Evolutionary conservation across 1,140 invertebrate species (phyloP).

Genomic region (Cyclina sinensis): DNA sequence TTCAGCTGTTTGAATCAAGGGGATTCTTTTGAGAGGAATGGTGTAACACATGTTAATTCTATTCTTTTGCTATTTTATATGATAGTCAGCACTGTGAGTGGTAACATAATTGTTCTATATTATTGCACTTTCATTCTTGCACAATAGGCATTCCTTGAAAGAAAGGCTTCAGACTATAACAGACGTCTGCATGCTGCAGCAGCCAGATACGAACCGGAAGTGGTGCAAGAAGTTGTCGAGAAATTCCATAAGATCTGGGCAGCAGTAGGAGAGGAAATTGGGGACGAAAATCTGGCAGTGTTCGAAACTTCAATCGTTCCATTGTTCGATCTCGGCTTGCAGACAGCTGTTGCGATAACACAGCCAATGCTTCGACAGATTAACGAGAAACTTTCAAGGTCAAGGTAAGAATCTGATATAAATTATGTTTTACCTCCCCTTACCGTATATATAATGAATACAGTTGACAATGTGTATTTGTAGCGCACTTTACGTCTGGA

Average conservation of each 20-base stretch:
- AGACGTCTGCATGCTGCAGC: background rate
- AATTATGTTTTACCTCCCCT: too few species aligned
- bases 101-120: too few species aligned
- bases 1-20: too few species aligned
- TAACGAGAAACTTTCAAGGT: background rate
- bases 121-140: too few species aligned
- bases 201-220: too few species aligned
- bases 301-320: constrained; percentile 38
- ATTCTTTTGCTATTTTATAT: too few species aligned
- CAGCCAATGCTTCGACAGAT: constrained; percentile 29
- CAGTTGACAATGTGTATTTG: too few species aligned
- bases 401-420: background rate
- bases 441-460: too few species aligned
- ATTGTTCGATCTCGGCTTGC: background rate
- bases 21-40: too few species aligned
- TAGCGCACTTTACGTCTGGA: too few species aligned
- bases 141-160: constrained; percentile 39
- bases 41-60: too few species aligned
- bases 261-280: constrained; percentile 52
- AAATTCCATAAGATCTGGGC: constrained; percentile 14
- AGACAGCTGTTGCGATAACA: background rate
- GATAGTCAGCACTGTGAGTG: too few species aligned
- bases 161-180: background rate
- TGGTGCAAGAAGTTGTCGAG: background rate
- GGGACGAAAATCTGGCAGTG: constrained; percentile 8